These are phyloP conservation scores for Xenopus laevis DNA, from an alignment of 2,113 vertebrate genomes.

Conservation along the genomic window DNA sequence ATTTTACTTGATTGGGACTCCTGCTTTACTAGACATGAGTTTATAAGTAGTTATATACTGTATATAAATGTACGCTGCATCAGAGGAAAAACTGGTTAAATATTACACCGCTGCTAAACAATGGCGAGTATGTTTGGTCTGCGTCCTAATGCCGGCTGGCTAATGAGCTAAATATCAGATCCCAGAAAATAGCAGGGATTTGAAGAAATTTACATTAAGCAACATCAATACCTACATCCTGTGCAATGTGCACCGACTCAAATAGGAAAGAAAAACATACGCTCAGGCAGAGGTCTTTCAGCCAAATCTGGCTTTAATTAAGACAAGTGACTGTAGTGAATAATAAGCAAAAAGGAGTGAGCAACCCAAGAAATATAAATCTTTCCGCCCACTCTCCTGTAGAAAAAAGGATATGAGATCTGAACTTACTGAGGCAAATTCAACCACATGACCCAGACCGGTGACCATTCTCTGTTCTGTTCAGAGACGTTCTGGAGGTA, in stretches of 20 bases:
- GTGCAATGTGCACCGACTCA: conserved; percentile 21
- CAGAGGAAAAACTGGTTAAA: too few species aligned
- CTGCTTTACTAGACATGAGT: too few species aligned
- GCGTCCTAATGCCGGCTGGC: too few species aligned
- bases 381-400: conserved; percentile 45
- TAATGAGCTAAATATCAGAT: too few species aligned
- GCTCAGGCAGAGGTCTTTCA: conserved; percentile 29
- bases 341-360: conserved; percentile 50
- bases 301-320: conserved; percentile 55
- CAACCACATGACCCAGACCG: conserved; percentile 94
- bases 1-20: too few species aligned
- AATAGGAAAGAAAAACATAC: conserved; percentile 36
- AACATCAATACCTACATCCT: conserved; percentile 15
- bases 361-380: conserved; percentile 44
- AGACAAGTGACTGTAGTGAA: conserved; percentile 48
- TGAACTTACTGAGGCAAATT: conserved; percentile 83
- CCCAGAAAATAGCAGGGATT: too few species aligned
- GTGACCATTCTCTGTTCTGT: conserved; percentile 76
- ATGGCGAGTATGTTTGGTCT: too few species aligned
- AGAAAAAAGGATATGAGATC: background rate
- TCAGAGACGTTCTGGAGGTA: conserved; percentile 55
- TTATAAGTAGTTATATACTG: too few species aligned
- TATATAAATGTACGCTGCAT: too few species aligned
- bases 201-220: background rate
- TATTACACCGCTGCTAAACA: too few species aligned